Percentiles rank a stretch among this genome's conserved stretches.
phyloP scores from a whole-genome alignment of 2,888 invertebrate genomes.

The Crepidodera aurea region DNA sequence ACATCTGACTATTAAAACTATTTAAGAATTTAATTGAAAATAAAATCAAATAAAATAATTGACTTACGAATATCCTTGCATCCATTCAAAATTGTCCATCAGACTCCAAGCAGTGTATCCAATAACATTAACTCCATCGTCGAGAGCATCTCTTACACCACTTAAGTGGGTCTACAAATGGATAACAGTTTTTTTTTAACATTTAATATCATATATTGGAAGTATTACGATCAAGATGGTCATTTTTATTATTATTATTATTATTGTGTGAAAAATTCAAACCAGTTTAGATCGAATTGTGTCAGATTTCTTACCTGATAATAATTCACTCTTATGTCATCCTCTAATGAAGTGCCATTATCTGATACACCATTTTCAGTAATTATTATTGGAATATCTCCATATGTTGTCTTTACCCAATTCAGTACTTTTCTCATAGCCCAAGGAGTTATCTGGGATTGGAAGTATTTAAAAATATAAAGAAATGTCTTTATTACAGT shows the following conservation, averaged over 20 bases:
- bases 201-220: no score
- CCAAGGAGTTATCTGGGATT: conserved; percentile 65
- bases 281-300: no score
- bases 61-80: conserved; percentile 62
- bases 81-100: conserved; percentile 72
- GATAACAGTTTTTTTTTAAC: not conserved
- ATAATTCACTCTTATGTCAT: conserved; percentile 63
- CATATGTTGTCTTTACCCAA: conserved; percentile 58
- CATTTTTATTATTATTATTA: no score
- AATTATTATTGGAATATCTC: conserved; percentile 65
- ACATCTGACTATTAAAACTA: no score
- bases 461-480: not conserved
- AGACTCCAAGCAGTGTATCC: conserved; percentile 70
- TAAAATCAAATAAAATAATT: no score
- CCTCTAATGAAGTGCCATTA: conserved; percentile 61
- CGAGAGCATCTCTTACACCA: conserved; percentile 52
- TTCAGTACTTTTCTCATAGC: conserved; percentile 66
- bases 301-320: conserved; percentile 48
- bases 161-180: conserved; percentile 59
- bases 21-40: no score
- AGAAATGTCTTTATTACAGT: not conserved
- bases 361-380: conserved; percentile 68
- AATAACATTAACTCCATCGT: conserved; percentile 60
- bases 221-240: no score
- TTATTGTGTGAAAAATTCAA: no score